Percentiles rank a stretch among this genome's conserved stretches.
Conservation (phyloP, 1,140 invertebrate genomes). For the Drosophila malerkotliana region DNA sequence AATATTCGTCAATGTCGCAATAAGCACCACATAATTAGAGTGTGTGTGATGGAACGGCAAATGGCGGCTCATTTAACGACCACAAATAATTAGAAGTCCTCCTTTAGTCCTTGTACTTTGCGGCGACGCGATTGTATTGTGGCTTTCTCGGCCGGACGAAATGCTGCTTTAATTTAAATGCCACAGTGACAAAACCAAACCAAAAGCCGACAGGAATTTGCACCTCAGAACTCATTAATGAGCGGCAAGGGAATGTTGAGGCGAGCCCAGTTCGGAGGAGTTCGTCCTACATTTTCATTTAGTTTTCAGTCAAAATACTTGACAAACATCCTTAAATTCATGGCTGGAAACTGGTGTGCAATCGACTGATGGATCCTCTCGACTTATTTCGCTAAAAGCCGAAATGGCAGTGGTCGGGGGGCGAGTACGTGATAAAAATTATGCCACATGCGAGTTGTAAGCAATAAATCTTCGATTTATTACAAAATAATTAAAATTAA, state of each 20-base stretch:
- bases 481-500: slow-evolving; percentile 82
- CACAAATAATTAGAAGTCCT: slow-evolving; percentile 72
- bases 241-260: background rate
- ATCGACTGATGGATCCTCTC: slow-evolving; percentile 14
- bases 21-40: slow-evolving; percentile 29
- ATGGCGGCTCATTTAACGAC: slow-evolving; percentile 67
- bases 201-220: background rate
- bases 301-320: too few species aligned
- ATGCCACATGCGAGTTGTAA: slow-evolving; percentile 72
- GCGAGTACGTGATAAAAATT: slow-evolving; percentile 74
- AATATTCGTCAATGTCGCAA: background rate
- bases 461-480: slow-evolving; percentile 81
- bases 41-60: slow-evolving; percentile 64
- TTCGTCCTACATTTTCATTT: background rate
- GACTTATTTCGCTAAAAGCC: background rate
- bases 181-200: slow-evolving; percentile 15
- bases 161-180: slow-evolving; percentile 59
- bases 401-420: background rate
- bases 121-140: slow-evolving; percentile 9
- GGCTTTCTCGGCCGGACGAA: slow-evolving; percentile 31
- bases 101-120: slow-evolving; percentile 9
- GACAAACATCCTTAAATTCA: too few species aligned
- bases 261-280: background rate
- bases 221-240: slow-evolving; percentile 51
- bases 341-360: background rate